These are phyloP conservation scores for Platyrinchus mystaceus DNA, from an alignment of 2,797 vertebrate species.

Conservation along the genomic window DNA sequence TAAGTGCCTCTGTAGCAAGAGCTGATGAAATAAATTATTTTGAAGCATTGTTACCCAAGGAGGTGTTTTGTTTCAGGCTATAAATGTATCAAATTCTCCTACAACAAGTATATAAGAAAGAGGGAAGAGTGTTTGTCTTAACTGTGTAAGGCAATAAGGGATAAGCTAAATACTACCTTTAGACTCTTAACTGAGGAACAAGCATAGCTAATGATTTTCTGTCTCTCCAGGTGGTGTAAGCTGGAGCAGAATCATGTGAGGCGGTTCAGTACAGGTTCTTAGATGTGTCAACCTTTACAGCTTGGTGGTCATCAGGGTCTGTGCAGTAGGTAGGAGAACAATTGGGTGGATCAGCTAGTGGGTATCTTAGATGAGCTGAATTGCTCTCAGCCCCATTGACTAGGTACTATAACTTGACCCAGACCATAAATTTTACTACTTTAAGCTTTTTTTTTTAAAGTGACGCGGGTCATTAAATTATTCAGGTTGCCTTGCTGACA, in stretches of 20 bases:
- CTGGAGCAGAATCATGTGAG: neutral
- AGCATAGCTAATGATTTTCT: neutral
- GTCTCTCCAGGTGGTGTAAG: neutral
- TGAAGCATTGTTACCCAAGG: neutral
- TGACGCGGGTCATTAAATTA: neutral
- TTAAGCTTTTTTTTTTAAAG: neutral
- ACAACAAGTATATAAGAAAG: neutral
- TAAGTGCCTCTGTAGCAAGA: neutral
- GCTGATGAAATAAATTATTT: neutral
- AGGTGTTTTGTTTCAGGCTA: neutral
- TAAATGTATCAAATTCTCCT: neutral
- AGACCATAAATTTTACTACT: neutral
- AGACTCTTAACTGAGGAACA: neutral
- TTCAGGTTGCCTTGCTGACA: neutral
- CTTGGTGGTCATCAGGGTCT: fast-evolving
- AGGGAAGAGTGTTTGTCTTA: neutral
- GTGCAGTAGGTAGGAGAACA: neutral
- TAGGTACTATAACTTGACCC: neutral
- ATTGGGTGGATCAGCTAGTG: neutral
- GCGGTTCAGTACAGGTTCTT: neutral
- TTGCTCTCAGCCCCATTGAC: neutral
- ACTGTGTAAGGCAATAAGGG: neutral
- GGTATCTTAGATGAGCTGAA: neutral
- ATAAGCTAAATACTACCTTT: neutral
- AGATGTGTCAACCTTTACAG: neutral